Percentiles rank a stretch among this genome's conserved stretches.
Conservation (phyloP, 2,888 invertebrate genomes). For the Sipha maydis region DNA sequence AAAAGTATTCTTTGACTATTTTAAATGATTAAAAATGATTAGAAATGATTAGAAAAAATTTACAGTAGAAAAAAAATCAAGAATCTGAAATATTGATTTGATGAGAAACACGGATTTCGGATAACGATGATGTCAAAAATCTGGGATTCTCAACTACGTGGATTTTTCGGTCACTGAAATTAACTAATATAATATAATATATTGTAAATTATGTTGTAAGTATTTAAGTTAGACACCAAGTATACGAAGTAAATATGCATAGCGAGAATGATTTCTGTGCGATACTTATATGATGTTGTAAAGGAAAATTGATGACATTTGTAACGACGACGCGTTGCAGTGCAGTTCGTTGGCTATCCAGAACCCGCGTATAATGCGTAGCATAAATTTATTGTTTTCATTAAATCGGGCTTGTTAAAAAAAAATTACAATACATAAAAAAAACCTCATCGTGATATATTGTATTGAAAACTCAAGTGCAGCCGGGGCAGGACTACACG, state of each 20-base stretch:
- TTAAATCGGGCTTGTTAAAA: neutral
- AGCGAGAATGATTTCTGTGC: neutral
- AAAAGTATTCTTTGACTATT: too few relatives aligned
- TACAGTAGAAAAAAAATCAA: too few relatives aligned
- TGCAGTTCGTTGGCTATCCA: neutral
- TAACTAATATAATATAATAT: too few relatives aligned
- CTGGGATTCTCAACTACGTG: too few relatives aligned
- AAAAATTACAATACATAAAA: neutral
- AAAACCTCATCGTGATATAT: neutral
- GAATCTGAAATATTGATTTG: too few relatives aligned
- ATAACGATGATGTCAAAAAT: too few relatives aligned
- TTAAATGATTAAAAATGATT: too few relatives aligned
- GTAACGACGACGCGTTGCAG: neutral
- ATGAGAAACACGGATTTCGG: too few relatives aligned
- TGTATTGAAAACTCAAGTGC: neutral
- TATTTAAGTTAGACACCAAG: neutral
- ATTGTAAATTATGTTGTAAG: neutral
- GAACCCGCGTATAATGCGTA: neutral
- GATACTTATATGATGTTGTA: neutral
- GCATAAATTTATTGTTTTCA: constrained; percentile 1
- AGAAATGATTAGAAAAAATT: too few relatives aligned
- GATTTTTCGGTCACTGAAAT: too few relatives aligned
- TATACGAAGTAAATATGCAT: neutral
- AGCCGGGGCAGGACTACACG: neutral
- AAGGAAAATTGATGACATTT: neutral